Conservation (phyloP, 2,888 invertebrate species). For the Reticulitermes lucifugus region DNA sequence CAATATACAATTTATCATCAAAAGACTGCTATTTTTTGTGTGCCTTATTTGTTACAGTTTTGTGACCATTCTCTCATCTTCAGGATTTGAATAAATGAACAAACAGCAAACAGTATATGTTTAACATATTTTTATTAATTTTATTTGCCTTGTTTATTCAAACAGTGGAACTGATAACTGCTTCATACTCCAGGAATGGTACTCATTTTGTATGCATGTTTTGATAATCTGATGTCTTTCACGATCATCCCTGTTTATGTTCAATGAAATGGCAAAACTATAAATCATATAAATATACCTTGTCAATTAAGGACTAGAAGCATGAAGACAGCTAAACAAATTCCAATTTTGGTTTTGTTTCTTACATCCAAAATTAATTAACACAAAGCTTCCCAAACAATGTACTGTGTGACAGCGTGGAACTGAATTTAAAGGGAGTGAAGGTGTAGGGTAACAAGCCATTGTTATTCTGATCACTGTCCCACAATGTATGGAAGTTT, state of each 20-base stretch:
- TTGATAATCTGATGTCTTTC: conserved; percentile 28
- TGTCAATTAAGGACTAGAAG: conserved; percentile 47
- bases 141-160: conserved; percentile 46
- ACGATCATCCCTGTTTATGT: conserved; percentile 36
- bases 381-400: not conserved
- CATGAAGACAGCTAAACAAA: conserved; percentile 46
- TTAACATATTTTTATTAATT: conserved; percentile 48
- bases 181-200: conserved; percentile 50
- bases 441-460: not conserved
- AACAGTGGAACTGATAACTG: conserved; percentile 51
- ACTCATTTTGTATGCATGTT: conserved; percentile 44
- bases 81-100: not conserved
- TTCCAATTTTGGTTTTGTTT: not conserved
- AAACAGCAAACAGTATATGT: not conserved
- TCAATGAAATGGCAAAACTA: conserved; percentile 43
- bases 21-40: no score
- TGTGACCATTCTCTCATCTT: not conserved
- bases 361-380: not conserved
- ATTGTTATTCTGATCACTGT: not conserved
- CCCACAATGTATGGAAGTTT: not conserved
- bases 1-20: no score
- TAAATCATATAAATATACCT: conserved; percentile 32
- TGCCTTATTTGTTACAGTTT: not conserved
- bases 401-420: not conserved
- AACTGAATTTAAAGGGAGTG: conserved; percentile 13